A percentile compares a stretch with the other conserved stretches of the same genome.
Evolutionary conservation across 2,888 invertebrate species (phyloP).

Genomic region (Amitus sp.): DNA sequence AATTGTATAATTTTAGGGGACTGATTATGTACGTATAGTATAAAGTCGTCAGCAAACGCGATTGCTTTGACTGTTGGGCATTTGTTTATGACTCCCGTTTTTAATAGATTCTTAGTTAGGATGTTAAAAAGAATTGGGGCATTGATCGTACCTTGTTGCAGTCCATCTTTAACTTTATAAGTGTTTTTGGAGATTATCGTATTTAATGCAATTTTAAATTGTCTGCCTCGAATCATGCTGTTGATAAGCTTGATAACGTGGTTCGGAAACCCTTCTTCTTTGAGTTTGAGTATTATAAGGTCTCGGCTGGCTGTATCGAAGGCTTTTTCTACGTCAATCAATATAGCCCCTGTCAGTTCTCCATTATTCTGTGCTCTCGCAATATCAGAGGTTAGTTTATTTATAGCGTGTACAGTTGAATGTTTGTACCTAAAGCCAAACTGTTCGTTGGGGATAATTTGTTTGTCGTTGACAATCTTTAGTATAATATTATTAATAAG

Average conservation of each 20-base stretch:
- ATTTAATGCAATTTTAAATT: constrained; percentile 5
- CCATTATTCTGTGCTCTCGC: constrained; percentile 9
- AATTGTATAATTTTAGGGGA: background rate
- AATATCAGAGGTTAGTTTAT: constrained; percentile 27
- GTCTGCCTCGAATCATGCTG: constrained; percentile 22
- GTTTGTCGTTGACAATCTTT: constrained; percentile 14
- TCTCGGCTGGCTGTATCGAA: constrained; percentile 23
- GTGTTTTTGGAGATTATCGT: background rate
- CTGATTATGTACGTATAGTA: background rate
- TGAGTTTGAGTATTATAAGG: constrained; percentile 36
- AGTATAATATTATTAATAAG: constrained; percentile 31
- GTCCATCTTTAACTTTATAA: background rate
- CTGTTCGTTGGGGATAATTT: constrained; percentile 40
- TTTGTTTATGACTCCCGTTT: background rate
- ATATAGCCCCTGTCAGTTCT: constrained; percentile 23
- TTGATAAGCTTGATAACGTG: constrained; percentile 38
- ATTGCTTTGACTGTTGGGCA: background rate
- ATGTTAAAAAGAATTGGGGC: constrained; percentile 18
- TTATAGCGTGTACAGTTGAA: constrained; percentile 36
- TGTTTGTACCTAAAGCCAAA: constrained; percentile 43
- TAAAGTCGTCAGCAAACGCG: constrained; percentile 12
- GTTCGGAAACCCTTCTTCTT: constrained; percentile 28
- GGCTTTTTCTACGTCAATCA: constrained; percentile 19
- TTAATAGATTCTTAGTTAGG: constrained; percentile 4
- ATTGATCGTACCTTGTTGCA: constrained; percentile 14